Base-by-base conservation (phyloP, 1,140 invertebrate species). In the Pomacea maculata region DNA sequence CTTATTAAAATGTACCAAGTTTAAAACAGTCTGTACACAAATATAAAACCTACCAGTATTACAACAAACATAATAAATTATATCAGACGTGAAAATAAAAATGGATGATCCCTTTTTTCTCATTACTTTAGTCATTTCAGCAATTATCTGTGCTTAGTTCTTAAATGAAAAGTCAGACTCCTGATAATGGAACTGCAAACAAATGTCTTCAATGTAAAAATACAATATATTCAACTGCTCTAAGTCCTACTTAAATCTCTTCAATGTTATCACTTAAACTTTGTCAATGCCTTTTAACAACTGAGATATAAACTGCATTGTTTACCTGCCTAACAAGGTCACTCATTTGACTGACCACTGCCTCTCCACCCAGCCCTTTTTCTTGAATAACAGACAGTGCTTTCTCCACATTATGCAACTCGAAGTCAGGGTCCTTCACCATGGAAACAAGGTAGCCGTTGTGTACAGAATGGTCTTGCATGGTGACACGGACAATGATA, bases 371-470 rank as follows among this genome's bases (percentile, higher is more conserved):
- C 25, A 84, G 64, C 15, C 80, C 77, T 52, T 84, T 80, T 29
- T 70, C 45, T 19, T 61, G 19, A n/a, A 84, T 78, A 19, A 84
- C 81, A 25, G 78, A 71, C 57, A 80, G 75, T 3, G 81, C 76
- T 76, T 82, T 84, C 29, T 82, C 79, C 71, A 82, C 21, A 55
- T 77, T 76, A 11, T 55, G 45, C 55, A 78, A 12, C 55, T 80
- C 76, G 67, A 82, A 84, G 71, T 84, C 83, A n/a, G 79, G 45
- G 70, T 84, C 83, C 57, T 55, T 82, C 57, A 77, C 83, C 83
- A 84, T 72, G n/a, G 78, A 71, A n/a, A 78, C 55, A 63, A 81
- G 61, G 82, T 78, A 84, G 25, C 78, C 81, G 34, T 78, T 75
- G 0, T 71, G 77, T 7, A 25, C 55, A 15, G 78, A 70, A 10